These are phyloP conservation scores for Drosophila neocordata DNA, from an alignment of 1,140 invertebrate species.

Conservation along the genomic window DNA sequence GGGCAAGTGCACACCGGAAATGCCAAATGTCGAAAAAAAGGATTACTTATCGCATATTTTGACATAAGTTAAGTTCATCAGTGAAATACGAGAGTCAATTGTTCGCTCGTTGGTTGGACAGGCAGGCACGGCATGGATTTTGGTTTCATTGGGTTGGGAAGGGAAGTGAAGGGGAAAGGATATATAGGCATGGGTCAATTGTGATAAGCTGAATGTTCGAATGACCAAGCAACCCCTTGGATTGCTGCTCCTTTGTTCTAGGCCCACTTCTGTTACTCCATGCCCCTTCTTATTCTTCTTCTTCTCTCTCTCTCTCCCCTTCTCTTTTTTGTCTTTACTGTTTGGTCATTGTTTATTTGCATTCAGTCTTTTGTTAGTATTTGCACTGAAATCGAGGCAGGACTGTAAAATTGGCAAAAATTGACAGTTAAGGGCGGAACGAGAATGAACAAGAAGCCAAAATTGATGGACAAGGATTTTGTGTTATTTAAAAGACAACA, in stretches of 20 bases:
- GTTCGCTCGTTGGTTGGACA: slow-evolving; percentile 20
- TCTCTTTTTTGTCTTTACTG: background rate
- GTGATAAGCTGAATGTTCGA: slow-evolving; percentile 60
- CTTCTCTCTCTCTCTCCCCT: background rate
- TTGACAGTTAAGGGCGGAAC: slow-evolving; percentile 61
- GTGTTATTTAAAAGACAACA: slow-evolving; percentile 47
- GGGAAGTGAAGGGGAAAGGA: slow-evolving; percentile 27
- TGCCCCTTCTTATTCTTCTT: background rate
- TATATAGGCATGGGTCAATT: slow-evolving; percentile 58
- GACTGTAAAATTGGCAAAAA: slow-evolving; percentile 71
- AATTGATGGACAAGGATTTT: slow-evolving; percentile 51
- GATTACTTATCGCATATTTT: slow-evolving; percentile 82
- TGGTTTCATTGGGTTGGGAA: too few relatives aligned
- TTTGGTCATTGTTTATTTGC: slow-evolving; percentile 68
- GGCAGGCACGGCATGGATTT: background rate
- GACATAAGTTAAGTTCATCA: slow-evolving; percentile 82
- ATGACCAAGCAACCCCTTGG: slow-evolving; percentile 42
- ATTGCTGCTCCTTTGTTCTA: slow-evolving; percentile 70
- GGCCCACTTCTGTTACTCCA: slow-evolving; percentile 36
- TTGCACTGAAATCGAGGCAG: slow-evolving; percentile 77
- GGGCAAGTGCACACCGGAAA: slow-evolving; percentile 40
- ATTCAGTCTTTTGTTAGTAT: slow-evolving; percentile 72
- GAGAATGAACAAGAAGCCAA: slow-evolving; percentile 53
- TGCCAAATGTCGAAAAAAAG: slow-evolving; percentile 65
- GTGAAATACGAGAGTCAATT: slow-evolving; percentile 81